Evolutionary conservation across 2,888 invertebrate genomes (phyloP), one percentile per base, ranked within the genome.

Genomic region (Agelastica alni): DNA sequence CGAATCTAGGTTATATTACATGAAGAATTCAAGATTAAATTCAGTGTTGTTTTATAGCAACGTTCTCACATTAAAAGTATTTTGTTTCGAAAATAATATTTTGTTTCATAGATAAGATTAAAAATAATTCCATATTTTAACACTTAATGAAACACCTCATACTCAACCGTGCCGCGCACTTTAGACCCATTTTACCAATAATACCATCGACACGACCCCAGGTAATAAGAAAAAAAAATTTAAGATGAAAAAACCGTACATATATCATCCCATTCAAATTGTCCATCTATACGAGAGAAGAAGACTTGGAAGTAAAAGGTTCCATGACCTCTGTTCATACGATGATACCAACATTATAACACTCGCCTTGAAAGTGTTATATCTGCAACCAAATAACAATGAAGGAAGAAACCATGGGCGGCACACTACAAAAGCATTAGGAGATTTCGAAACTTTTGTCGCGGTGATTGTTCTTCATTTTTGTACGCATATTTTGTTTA

Each of bases 321-420:
- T 60, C 57, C 55, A 48, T 60, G 60, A 60, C 60, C 60, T 47
- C 60, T 45, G 52, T 49, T 46, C 54, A 54, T 53, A 42, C 46
- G 58, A 58, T 58, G 55, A 55, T 57, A 51, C 46, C 46, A 43
- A 57, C 55, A 57, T 57, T 60, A 60, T 55, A 60, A 60, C 57
- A 57, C 57, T 60, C 60, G 57, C 60, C 60, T 60, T 60, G 57
- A 55, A 51, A 57, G 60, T 55, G 57, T 57, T 60, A 51, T 57
- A 60, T 60, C 57, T 60, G 60, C 60, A 55, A 60, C 51, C 47
- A 42, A 34, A 51, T 53, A 56, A 56, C 56, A 53, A 56, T 54
- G 47, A 52, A 46, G 47, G 43, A 51, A 53, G 51, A 51, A 22
- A 43, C 43, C 53, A 53, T 48, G 31, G 53, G 37, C 53, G 53